Base-by-base conservation (phyloP, 2,113 vertebrate species). In the Trogon surrucura region DNA sequence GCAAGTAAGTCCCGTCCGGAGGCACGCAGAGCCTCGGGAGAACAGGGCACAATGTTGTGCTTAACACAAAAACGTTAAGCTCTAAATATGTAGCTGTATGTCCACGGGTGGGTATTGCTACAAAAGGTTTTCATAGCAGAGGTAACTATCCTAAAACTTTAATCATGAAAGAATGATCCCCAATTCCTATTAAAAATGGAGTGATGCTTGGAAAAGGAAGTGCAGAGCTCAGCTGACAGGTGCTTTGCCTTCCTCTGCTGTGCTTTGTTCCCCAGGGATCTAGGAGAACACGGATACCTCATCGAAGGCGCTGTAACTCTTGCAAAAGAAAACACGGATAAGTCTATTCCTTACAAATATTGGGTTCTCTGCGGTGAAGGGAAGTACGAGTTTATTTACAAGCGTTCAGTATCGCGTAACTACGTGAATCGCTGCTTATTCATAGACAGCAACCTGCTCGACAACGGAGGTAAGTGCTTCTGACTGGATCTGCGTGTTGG, bases 331-430 rank as follows among this genome's bases (percentile, higher is more conserved):
- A 66, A 90, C 9, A 0, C 81, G 32, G 1, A 96, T 16, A 58
- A 17, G 54, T 3, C 2, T 4, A 98, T 99, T 88, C 98, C 99
- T 0, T 99, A 99, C 97, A 99, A 99, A 93, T 99, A 99, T 18
- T 84, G 56, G 30, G 5, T 99, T 15, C 3, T 79, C 3, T 93
- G 54, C 13, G 27, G 0, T 0, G 71, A 93, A 5, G 5, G 2
- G 1, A 17, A 95, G 0, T 98, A 96, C 2, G 98, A 98, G 73
- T 94, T 93, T 18, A 98, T 98, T 89, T 98, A 98, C 75, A 98
- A 97, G 75, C 0, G 0, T 0, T 0, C 38, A 9, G 8, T 5
- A 2, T 0, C 6, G 4, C 1, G 0, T 0, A 2, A 7, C 0
- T 0, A 0, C 0, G 90, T 98, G 32, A 97, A 98, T 89, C 98